Evolutionary conservation across 2,888 invertebrate species (phyloP).

Genomic region (Diadegma fenestrale): DNA sequence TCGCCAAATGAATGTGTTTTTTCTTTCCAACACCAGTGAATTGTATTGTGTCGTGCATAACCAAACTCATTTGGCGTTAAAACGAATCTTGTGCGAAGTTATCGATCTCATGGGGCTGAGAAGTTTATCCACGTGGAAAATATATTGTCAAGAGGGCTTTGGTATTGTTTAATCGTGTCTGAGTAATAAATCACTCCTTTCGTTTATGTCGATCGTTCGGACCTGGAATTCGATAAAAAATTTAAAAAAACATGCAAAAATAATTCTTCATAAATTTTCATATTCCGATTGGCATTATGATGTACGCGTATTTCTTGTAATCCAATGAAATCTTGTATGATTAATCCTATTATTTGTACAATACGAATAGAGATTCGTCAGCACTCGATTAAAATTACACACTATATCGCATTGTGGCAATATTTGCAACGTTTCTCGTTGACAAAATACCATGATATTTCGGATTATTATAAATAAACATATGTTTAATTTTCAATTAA

Average conservation of each 20-base stretch:
- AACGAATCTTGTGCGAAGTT: neutral
- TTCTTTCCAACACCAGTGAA: neutral
- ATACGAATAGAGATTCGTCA: constrained; percentile 65
- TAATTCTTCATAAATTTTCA: constrained; percentile 47
- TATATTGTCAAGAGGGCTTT: constrained; percentile 16
- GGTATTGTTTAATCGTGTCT: constrained; percentile 24
- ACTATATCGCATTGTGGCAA: constrained; percentile 62
- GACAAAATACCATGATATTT: constrained; percentile 56
- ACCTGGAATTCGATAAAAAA: constrained; percentile 41
- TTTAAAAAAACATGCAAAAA: constrained; percentile 16
- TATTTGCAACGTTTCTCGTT: constrained; percentile 49
- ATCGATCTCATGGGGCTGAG: neutral
- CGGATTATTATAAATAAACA: constrained; percentile 58
- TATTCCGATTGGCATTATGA: constrained; percentile 68
- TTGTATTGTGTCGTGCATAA: constrained; percentile 20
- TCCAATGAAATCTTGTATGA: constrained; percentile 59
- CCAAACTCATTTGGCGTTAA: constrained; percentile 9
- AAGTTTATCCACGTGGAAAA: constrained; percentile 21
- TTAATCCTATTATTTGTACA: constrained; percentile 69
- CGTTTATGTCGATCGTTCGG: constrained; percentile 44
- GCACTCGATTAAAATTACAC: constrained; percentile 66
- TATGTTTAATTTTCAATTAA: constrained; percentile 60
- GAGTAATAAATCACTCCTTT: neutral
- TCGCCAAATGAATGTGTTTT: constrained; percentile 2
- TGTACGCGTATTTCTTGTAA: constrained; percentile 64